Evolutionary conservation across 2,113 vertebrate genomes (phyloP), one percentile per base, ranked within the genome.

Genomic region (Triplophysa rosa): DNA sequence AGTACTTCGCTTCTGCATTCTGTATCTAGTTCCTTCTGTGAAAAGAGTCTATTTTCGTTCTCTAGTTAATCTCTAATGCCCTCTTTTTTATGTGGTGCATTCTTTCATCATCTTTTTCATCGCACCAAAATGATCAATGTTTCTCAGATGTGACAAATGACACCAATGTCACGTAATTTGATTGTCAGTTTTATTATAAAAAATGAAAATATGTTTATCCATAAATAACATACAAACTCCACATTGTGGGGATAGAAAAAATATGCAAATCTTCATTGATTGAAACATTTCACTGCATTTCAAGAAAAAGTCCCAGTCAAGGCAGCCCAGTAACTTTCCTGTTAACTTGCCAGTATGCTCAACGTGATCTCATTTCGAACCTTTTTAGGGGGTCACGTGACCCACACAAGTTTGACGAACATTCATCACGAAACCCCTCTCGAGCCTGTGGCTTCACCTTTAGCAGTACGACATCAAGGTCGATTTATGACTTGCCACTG

Each of bases 151-250:
- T 37, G 5, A 37, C 33, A 37, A 37, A 37, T 58, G 9, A 62
- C 26, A 59, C 47, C 29, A 21, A 37, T 37, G 5, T 37, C 33
- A 37, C 11, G 14, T 64, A 65, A 11, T 71, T 63, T 78, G 56
- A 69, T 70, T 63, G 23, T 75, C 59, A 13, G 40, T 75, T 77
- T 77, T 77, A 65, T 74, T 77, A 54, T 13, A 65, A 74, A 21
- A 77, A 79, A 75, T 26, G 8, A 73, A 59, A 71, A 59, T 61
- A 81, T 40, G 21, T 47, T 63, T 40, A 77, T 83, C 81, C 81
- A 84, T 85, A 86, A 84, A 84, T 86, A 52, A 90, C 87, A 77
- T 88, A 92, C 91, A 92, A 87, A 87, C 75, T 79, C 86, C 86
- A 87, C 83, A 87, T 71, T 80, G 86, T 85, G 83, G 83, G 42